Evolutionary conservation across 2,113 vertebrate genomes (phyloP).

Genomic region (Salvelinus alpinus): DNA sequence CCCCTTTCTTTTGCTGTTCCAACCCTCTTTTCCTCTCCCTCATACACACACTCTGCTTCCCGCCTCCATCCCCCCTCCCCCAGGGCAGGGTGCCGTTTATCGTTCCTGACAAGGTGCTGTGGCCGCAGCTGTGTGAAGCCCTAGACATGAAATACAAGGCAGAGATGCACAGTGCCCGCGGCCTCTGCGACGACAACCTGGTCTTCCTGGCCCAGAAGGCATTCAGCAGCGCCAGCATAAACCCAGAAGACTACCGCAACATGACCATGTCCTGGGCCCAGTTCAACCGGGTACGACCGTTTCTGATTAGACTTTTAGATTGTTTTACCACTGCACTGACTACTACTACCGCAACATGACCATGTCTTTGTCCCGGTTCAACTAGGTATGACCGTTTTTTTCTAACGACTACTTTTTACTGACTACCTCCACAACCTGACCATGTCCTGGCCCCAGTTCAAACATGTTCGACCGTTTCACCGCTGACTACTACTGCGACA

Average conservation of each 20-base stretch:
- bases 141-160: conserved; percentile 95
- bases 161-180: conserved; percentile 87
- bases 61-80: background rate
- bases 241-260: conserved; percentile 83
- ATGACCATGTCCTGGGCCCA: conserved; percentile 95
- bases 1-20: background rate
- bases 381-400: conserved; percentile 69
- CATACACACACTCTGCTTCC: background rate
- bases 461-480: background rate
- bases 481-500: background rate
- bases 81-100: conserved; percentile 91
- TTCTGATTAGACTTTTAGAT: background rate
- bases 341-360: background rate
- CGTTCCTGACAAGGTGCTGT: conserved; percentile 88
- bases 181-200: conserved; percentile 88
- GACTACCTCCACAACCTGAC: background rate
- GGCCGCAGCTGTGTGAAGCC: conserved; percentile 87
- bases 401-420: background rate
- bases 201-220: conserved; percentile 92
- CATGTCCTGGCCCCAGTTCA: background rate
- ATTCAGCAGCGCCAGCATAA: conserved; percentile 83
- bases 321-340: background rate
- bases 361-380: conserved; percentile 49
- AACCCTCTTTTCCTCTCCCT: background rate
- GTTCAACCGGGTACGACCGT: conserved; percentile 77